Conservation (phyloP, 2,888 invertebrate genomes). For the Masnerella sp. region DNA sequence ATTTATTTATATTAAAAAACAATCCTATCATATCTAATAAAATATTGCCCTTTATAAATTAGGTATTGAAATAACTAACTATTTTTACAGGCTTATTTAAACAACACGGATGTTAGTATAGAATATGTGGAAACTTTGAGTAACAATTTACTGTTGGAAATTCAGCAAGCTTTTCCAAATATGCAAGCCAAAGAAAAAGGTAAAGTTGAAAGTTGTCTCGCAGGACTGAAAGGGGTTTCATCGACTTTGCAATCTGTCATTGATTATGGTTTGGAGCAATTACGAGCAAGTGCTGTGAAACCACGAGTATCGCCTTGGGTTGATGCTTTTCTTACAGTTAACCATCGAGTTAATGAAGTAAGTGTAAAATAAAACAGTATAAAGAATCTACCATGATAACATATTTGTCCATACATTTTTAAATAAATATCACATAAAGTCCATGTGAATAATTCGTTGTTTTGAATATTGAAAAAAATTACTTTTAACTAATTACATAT, state of each 20-base stretch:
- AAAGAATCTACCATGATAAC: no score
- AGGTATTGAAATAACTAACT: no score
- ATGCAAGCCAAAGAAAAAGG: conserved; percentile 83
- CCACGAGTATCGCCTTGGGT: conserved; percentile 90
- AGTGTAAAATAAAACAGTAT: conserved; percentile 25
- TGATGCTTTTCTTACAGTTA: conserved; percentile 87
- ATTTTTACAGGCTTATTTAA: conserved; percentile 86
- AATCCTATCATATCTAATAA: no score
- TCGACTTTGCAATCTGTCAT: conserved; percentile 82
- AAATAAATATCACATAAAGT: no score
- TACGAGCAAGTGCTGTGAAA: conserved; percentile 88
- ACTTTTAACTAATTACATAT: no score
- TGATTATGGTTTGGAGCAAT: conserved; percentile 89
- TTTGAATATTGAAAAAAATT: no score
- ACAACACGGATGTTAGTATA: conserved; percentile 93
- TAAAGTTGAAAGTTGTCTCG: conserved; percentile 85
- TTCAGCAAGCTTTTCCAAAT: conserved; percentile 81
- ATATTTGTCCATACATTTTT: no score
- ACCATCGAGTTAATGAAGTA: conserved; percentile 90
- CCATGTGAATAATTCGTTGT: no score
- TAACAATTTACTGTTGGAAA: conserved; percentile 85
- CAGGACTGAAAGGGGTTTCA: conserved; percentile 80
- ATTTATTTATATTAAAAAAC: no score
- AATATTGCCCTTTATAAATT: no score
- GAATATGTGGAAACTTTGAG: conserved; percentile 94